Base-by-base conservation (phyloP, 2,113 vertebrate genomes). In the Microtus oregoni region DNA sequence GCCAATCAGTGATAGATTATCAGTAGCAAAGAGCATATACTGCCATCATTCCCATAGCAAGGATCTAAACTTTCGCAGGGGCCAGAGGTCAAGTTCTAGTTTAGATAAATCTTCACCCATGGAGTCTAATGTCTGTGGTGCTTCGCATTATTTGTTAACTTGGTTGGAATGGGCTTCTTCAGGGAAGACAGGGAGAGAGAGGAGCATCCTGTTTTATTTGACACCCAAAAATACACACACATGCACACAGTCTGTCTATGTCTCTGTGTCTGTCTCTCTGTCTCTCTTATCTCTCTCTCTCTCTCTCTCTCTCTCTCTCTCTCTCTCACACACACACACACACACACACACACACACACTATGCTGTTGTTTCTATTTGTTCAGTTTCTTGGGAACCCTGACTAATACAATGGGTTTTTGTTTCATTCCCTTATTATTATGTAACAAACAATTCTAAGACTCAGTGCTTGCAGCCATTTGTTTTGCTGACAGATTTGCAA, bases 61-160 rank as follows among this genome's bases (percentile, higher is more conserved):
- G 83, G 17, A 0, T 10, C 78, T 86, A 85, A 63, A 9, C 14
- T n/a, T 91, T 20, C 73, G 22, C 24, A 50, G 22, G 28, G 72
- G 17, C 77, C 67, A 89, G 63, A 73, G 52, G 35, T n/a, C 52
- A 89, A 72, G 28, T 26, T 2, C 14, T 77, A 44, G 8, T 50
- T 81, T 86, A 81, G 73, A 81, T 9, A 85, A 75, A 81, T 93
- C 47, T 38, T 92, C 20, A 87, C 38, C n/a, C n/a, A n/a, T n/a
- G 30, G 55, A 17, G 68, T 94, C 63, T 78, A 44, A 83, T 55
- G 11, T 44, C 2, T 89, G 26, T 83, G 26, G 47, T 92, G 41
- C 13, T 44, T 94, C 32, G 89, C 61, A 68, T 61, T 76, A 28
- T 92, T 9, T 70, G 85, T 77, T 61, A 94, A 61, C 17, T 68